Evolutionary conservation across 2,113 vertebrate genomes (phyloP).

Genomic region (Pteruthius melanotis): DNA sequence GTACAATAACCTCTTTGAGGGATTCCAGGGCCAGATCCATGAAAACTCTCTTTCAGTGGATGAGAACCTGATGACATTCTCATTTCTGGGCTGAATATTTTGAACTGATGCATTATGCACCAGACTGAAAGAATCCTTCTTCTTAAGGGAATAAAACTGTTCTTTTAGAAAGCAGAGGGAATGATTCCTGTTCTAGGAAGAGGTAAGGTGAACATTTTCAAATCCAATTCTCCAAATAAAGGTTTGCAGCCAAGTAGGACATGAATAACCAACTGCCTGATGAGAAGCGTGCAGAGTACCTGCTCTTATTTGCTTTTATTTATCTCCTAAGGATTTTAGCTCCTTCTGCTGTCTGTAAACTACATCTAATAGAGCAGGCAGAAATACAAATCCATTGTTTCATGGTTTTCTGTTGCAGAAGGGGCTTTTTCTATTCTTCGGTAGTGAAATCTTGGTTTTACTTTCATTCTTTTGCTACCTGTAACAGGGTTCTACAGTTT

Average conservation of each 20-base stretch:
- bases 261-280: background rate
- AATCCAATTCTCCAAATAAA: conserved; percentile 14
- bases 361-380: background rate
- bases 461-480: background rate
- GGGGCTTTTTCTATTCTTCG: background rate
- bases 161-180: conserved; percentile 40
- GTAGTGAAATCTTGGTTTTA: background rate
- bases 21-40: conserved; percentile 48
- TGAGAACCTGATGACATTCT: conserved; percentile 66
- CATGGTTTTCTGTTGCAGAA: background rate
- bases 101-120: conserved; percentile 50
- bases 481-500: background rate
- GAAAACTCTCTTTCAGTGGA: conserved; percentile 66
- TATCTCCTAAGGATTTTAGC: background rate
- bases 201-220: conserved; percentile 24
- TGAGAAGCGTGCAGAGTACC: background rate
- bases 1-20: conserved; percentile 68
- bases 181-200: conserved; percentile 39
- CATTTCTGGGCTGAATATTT: conserved; percentile 56
- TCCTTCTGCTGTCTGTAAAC: background rate
- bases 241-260: background rate
- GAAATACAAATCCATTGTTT: background rate
- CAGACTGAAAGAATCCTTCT: conserved; percentile 57
- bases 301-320: background rate
- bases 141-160: conserved; percentile 46